Evolutionary conservation across 2,113 vertebrate genomes (phyloP).

Genomic region (Chinchilla lanigera): DNA sequence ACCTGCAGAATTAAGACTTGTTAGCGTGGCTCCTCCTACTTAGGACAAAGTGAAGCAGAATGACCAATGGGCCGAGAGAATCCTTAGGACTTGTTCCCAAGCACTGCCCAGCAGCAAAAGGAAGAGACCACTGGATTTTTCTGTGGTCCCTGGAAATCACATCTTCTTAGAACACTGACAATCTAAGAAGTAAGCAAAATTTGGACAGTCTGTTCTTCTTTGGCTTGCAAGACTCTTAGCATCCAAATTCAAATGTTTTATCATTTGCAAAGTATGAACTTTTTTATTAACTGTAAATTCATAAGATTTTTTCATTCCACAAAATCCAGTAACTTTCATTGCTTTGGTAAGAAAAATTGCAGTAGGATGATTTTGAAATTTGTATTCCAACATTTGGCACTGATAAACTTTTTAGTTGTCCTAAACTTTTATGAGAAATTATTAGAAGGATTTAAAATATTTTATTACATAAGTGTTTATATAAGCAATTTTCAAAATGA

Average conservation of each 20-base stretch:
- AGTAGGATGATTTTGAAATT: constrained; percentile 23
- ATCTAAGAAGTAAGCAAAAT: not conserved
- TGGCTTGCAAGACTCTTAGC: not conserved
- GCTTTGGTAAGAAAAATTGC: not conserved
- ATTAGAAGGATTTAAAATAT: not conserved
- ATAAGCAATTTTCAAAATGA: constrained; percentile 27
- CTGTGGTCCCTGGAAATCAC: not conserved
- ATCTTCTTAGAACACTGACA: not conserved
- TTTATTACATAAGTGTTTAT: not conserved
- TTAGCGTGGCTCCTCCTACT: not conserved
- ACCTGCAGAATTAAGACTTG: not conserved
- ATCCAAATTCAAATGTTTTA: not conserved
- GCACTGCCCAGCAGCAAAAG: not conserved
- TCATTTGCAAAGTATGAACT: constrained; percentile 12
- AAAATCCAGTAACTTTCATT: constrained; percentile 6
- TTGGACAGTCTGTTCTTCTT: not conserved
- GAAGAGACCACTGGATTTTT: not conserved
- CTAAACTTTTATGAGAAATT: not conserved
- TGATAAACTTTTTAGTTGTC: not conserved
- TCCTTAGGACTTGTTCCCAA: not conserved
- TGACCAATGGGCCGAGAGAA: not conserved
- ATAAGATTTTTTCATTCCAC: not conserved
- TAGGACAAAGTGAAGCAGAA: not conserved
- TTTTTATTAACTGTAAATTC: not conserved
- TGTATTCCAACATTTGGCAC: not conserved